Conservation (phyloP, 2,888 invertebrate genomes). For the Napeogenes inachia region DNA sequence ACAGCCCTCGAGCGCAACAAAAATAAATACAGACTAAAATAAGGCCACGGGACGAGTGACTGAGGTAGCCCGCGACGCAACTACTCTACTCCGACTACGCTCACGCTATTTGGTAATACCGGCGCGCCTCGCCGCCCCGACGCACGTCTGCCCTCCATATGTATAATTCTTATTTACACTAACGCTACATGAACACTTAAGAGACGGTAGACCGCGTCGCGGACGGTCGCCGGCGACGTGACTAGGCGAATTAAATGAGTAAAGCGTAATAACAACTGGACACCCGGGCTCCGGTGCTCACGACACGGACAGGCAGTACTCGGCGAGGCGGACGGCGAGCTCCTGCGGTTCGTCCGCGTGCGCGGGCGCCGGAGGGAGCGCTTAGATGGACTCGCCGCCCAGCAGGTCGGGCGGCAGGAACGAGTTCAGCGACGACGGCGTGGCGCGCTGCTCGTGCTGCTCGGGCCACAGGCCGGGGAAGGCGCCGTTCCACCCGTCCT, state of each 20-base stretch:
- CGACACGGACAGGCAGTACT: conserved; percentile 10
- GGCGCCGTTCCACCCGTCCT: conserved; percentile 66
- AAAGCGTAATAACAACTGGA: conserved; percentile 67
- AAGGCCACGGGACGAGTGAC: conserved; percentile 73
- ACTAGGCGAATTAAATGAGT: conserved; percentile 68
- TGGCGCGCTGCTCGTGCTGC: conserved; percentile 86
- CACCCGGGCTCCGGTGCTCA: conserved; percentile 28
- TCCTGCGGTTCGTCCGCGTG: conserved; percentile 13
- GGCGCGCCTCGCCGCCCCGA: conserved; percentile 27
- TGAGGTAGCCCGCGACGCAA: conserved; percentile 73
- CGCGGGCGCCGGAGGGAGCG: conserved; percentile 18
- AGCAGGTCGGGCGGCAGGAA: conserved; percentile 92
- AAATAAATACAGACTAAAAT: conserved; percentile 68
- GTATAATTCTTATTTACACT: conserved; percentile 70
- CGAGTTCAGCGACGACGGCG: conserved; percentile 90
- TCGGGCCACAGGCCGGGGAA: conserved; percentile 83
- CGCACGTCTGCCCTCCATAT: conserved; percentile 40
- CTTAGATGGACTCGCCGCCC: conserved; percentile 90
- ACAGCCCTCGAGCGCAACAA: conserved; percentile 73
- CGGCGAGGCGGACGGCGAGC: conserved; percentile 22
- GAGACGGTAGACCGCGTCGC: conserved; percentile 61
- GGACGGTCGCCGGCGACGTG: conserved; percentile 58
- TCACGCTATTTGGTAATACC: conserved; percentile 51
- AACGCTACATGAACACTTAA: conserved; percentile 73
- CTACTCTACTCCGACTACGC: conserved; percentile 54